These are phyloP conservation scores for Drosophila micromelanica DNA, from an alignment of 1,140 invertebrate species.

Conservation along the genomic window DNA sequence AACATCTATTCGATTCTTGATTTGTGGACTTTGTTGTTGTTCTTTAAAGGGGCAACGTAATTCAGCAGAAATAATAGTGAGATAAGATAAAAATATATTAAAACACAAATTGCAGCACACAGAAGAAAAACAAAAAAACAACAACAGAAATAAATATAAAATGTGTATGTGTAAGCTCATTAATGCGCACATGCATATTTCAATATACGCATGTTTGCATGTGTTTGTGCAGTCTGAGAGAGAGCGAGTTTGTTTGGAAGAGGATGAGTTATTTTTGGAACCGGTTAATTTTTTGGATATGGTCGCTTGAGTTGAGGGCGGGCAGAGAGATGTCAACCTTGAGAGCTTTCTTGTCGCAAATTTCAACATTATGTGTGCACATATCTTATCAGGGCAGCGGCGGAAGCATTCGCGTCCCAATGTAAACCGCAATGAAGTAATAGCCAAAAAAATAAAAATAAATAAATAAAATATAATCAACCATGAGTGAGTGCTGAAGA, in stretches of 20 bases:
- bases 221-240: slow-evolving; percentile 14
- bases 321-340: slow-evolving; percentile 62
- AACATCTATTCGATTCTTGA: slow-evolving; percentile 36
- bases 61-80: slow-evolving; percentile 47
- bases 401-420: slow-evolving; percentile 61
- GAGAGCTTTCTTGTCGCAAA: slow-evolving; percentile 61
- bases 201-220: background rate
- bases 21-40: slow-evolving; percentile 27
- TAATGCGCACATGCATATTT: background rate
- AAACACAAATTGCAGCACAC: slow-evolving; percentile 31
- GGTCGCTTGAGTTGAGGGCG: slow-evolving; percentile 19
- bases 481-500: slow-evolving; percentile 32
- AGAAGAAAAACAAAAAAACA: slow-evolving; percentile 18
- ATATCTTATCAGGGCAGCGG: slow-evolving; percentile 59
- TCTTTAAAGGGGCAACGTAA: slow-evolving; percentile 15
- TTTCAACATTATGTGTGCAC: slow-evolving; percentile 20
- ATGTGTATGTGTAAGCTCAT: slow-evolving; percentile 11
- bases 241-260: slow-evolving; percentile 4
- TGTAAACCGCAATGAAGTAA: slow-evolving; percentile 61
- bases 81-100: slow-evolving; percentile 63
- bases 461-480: slow-evolving; percentile 67
- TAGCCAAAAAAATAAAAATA: slow-evolving; percentile 53
- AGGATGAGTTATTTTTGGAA: slow-evolving; percentile 65
- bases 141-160: slow-evolving; percentile 55
- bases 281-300: slow-evolving; percentile 51